phyloP scores from a whole-genome alignment of 1,140 invertebrate species.

The Atta texana region DNA sequence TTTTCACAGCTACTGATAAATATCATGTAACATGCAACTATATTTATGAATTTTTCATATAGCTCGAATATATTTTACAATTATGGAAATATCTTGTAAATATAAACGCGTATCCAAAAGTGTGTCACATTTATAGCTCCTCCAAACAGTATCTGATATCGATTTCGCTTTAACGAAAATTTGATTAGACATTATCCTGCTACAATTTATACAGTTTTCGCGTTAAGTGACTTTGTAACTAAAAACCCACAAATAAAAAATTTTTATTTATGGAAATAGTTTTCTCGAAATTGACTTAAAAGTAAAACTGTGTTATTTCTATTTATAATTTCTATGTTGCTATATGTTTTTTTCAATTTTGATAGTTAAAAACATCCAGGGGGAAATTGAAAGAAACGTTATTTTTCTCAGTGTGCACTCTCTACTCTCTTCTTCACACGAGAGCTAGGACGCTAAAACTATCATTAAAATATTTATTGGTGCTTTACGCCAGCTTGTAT shows the following conservation, averaged over 20 bases:
- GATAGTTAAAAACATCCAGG: not conserved
- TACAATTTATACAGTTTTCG: constrained; percentile 17
- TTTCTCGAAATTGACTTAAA: constrained; percentile 10
- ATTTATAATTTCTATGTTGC: not conserved
- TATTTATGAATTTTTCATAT: constrained; percentile 48
- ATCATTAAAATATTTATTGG: constrained; percentile 46
- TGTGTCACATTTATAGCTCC: not conserved
- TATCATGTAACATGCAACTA: constrained; percentile 47
- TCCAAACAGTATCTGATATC: constrained; percentile 20
- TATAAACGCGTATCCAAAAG: constrained; percentile 18
- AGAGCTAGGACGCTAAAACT: not conserved
- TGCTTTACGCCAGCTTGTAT: not conserved
- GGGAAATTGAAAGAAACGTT: not conserved
- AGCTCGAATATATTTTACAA: constrained; percentile 18
- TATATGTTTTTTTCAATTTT: constrained; percentile 13
- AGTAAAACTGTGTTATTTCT: constrained; percentile 26
- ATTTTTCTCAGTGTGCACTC: not conserved
- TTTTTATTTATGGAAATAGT: constrained; percentile 18
- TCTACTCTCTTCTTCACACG: not conserved
- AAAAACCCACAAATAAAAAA: not conserved
- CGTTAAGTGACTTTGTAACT: constrained; percentile 51
- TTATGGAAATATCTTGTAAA: constrained; percentile 40
- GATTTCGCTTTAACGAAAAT: constrained; percentile 45
- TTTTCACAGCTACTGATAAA: constrained; percentile 36
- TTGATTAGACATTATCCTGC: constrained; percentile 40